Base-by-base conservation (phyloP, 2,888 invertebrate species). In the Melikaiella ostensackeni region DNA sequence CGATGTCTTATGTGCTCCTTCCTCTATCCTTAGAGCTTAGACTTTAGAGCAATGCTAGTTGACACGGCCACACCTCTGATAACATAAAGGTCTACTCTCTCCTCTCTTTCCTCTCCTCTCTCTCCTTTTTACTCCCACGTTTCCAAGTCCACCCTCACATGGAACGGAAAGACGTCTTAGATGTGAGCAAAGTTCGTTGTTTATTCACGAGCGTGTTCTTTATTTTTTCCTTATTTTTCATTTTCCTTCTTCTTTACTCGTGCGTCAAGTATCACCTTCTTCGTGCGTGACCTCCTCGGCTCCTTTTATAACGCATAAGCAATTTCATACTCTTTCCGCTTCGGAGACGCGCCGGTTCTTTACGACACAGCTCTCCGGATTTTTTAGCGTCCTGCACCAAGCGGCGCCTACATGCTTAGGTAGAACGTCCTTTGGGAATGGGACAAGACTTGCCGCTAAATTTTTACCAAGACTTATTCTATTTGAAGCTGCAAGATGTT, bases 141-240 rank as follows among this genome's bases (percentile, higher is more conserved):
- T 5, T 27, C 46, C 62, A 33, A 21, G n/a, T 63, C 27, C 46
- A 19, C 38, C 50, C 46, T 50, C 13, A 33, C n/a, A 70, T n/a
- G 27, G n/a, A 50, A 70, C 8, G 24, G n/a, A 50, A 70, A 70
- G 27, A 50, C 46, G 50, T 8, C 27, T 46, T 27, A 24, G 46
- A 46, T 42, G 42, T 66, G 42, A 46, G 66, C 24, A 42, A 27
- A 42, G 24, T 50, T 77, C 75, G 63, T 79, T 75, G 79, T 79
- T 80, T 82, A 82, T 82, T 79, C 82, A 79, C 74, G 74, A 76
- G 73, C 42, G 76, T 75, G 75, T 75, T 75, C 76, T 79, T 70
- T n/a, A 70, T 70, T 50, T 70, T 70, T n/a, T 16, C 27, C 24
- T 70, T 50, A 50, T 66, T 66, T 27, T 66, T 66, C 42, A 46